Conservation (phyloP, 2,113 vertebrate species). For the Chlorodrepanis virens region DNA sequence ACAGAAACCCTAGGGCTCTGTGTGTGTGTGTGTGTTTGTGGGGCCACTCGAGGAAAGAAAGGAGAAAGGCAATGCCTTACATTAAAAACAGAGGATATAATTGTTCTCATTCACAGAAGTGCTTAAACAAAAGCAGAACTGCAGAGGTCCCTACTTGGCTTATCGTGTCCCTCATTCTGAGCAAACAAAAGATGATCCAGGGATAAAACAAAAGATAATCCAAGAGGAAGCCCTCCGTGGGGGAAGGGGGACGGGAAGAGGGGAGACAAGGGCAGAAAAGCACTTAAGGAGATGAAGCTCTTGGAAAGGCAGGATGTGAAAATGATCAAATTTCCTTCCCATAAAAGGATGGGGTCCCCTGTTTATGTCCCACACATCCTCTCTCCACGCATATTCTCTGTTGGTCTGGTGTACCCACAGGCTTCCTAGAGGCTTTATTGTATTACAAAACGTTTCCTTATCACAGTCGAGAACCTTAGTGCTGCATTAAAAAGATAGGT, state of each 20-base stretch:
- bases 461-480: conserved; percentile 74
- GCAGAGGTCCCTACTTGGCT: background rate
- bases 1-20: background rate
- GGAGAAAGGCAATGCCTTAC: conserved; percentile 41
- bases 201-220: conserved; percentile 39
- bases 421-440: conserved; percentile 77
- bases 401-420: conserved; percentile 64
- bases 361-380: conserved; percentile 66
- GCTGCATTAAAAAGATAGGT: conserved; percentile 78
- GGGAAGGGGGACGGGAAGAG: background rate
- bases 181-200: conserved; percentile 45
- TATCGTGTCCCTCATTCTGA: conserved; percentile 18
- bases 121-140: conserved; percentile 29
- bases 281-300: conserved; percentile 21
- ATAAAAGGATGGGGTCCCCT: conserved; percentile 60
- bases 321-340: conserved; percentile 71
- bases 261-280: conserved; percentile 1
- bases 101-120: conserved; percentile 13
- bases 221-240: conserved; percentile 30
- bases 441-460: conserved; percentile 80
- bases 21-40: background rate
- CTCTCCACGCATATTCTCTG: conserved; percentile 52
- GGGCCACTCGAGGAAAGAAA: conserved; percentile 19
- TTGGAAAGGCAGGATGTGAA: conserved; percentile 69
- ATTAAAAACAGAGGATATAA: background rate